These are phyloP conservation scores for Agriopis leucophaearia DNA, from an alignment of 2,888 invertebrate genomes.

Conservation along the genomic window DNA sequence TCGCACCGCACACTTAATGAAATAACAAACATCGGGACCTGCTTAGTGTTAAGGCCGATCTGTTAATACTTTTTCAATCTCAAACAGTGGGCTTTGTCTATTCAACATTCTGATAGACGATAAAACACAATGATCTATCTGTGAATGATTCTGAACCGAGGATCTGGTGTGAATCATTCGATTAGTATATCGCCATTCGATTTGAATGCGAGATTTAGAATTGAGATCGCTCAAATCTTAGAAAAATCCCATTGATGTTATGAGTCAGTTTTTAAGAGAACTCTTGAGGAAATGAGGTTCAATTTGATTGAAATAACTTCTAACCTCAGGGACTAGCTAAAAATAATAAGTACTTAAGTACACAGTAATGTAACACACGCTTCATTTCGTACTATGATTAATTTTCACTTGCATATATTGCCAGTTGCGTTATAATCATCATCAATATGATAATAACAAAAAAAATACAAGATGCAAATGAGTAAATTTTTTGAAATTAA, in stretches of 20 bases:
- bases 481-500: neutral
- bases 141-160: conserved; percentile 39
- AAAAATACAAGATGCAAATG: neutral
- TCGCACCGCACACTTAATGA: conserved; percentile 36
- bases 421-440: no score
- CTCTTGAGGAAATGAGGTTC: neutral
- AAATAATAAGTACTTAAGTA: no score
- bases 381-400: no score
- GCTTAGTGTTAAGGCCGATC: conserved; percentile 29
- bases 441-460: no score
- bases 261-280: conserved; percentile 21
- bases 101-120: conserved; percentile 63
- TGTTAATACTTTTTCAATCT: conserved; percentile 70
- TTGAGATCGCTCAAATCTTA: conserved; percentile 11
- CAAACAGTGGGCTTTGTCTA: conserved; percentile 79
- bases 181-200: conserved; percentile 19
- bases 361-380: no score
- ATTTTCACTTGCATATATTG: no score
- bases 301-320: neutral
- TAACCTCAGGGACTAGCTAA: no score
- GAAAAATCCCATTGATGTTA: conserved; percentile 29
- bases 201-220: conserved; percentile 17
- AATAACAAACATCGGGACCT: conserved; percentile 44
- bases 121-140: conserved; percentile 53
- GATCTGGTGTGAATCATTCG: conserved; percentile 40